Evolutionary conservation across 1,140 invertebrate species (phyloP).

Genomic region (Zeugodacus cucurbitae): DNA sequence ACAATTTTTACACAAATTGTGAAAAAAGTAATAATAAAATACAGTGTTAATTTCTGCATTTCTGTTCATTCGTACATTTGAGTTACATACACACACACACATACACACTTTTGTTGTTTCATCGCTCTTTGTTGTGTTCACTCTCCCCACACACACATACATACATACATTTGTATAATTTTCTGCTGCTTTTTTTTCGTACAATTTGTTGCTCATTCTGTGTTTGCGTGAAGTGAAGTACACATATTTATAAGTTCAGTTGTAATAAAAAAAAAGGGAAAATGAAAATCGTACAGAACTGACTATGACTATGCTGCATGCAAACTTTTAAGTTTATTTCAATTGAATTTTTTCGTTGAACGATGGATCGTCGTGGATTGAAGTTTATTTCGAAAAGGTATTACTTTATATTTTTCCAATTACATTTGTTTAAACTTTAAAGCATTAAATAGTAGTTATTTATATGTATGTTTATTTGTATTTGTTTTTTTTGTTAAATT

Average conservation of each 20-base stretch:
- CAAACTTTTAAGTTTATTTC: constrained; percentile 64
- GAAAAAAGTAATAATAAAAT: not conserved
- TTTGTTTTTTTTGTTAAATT: not conserved
- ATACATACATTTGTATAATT: no score
- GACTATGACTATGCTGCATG: constrained; percentile 45
- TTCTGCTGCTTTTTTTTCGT: not conserved
- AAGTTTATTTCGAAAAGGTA: constrained; percentile 66
- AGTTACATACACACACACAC: no score
- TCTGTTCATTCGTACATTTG: constrained; percentile 27
- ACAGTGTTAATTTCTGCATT: constrained; percentile 8
- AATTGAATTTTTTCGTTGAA: constrained; percentile 64
- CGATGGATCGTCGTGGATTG: constrained; percentile 66
- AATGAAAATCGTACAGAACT: not conserved
- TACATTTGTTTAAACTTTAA: not conserved
- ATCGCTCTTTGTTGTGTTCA: not conserved
- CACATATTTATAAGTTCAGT: constrained; percentile 38
- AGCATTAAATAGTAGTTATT: not conserved
- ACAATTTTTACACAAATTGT: no score
- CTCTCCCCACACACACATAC: not conserved
- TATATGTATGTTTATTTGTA: no score
- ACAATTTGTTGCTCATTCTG: constrained; percentile 23
- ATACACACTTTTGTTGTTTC: constrained; percentile 14
- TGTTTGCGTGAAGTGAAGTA: constrained; percentile 22
- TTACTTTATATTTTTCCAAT: constrained; percentile 48
- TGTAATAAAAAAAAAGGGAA: constrained; percentile 27